These are phyloP conservation scores for Montipora sp. DNA, from an alignment of 64 coral and sea anemone genomes.

Conservation along the genomic window DNA sequence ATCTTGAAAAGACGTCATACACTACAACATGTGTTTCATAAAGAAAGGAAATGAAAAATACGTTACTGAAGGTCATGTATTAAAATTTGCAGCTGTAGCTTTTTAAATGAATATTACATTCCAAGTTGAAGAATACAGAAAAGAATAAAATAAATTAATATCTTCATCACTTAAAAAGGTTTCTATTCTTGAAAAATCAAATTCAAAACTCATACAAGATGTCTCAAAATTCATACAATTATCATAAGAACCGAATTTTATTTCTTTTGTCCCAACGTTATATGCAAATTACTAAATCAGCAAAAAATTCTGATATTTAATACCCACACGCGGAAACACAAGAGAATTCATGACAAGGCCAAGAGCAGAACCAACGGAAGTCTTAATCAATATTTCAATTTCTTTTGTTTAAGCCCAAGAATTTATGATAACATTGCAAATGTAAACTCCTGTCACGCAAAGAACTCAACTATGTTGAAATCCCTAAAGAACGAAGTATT, in stretches of 20 bases:
- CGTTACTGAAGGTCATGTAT: not conserved
- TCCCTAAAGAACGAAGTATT: slow-evolving; percentile 15
- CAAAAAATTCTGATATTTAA: not conserved
- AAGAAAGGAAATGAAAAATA: not conserved
- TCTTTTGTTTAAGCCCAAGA: slow-evolving; percentile 33
- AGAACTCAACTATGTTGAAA: not conserved
- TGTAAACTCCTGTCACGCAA: slow-evolving; percentile 44
- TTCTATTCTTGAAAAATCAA: too few relatives aligned
- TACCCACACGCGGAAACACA: not conserved
- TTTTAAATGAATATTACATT: not conserved
- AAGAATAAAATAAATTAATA: not conserved
- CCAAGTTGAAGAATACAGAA: not conserved
- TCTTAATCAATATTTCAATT: slow-evolving; percentile 1
- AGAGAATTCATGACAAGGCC: not conserved
- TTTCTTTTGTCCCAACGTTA: not conserved
- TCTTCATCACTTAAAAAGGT: too few relatives aligned
- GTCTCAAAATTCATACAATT: not conserved
- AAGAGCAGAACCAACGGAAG: slow-evolving; percentile 22
- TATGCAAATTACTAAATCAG: slow-evolving; percentile 5
- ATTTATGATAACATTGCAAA: slow-evolving; percentile 5
- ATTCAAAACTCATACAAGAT: not conserved
- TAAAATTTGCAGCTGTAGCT: not conserved
- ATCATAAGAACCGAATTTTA: not conserved
- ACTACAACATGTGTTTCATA: slow-evolving; percentile 3
- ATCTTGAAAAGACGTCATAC: not conserved